Base-by-base conservation (phyloP, 2,888 invertebrate genomes). In the Chalcis sispes region DNA sequence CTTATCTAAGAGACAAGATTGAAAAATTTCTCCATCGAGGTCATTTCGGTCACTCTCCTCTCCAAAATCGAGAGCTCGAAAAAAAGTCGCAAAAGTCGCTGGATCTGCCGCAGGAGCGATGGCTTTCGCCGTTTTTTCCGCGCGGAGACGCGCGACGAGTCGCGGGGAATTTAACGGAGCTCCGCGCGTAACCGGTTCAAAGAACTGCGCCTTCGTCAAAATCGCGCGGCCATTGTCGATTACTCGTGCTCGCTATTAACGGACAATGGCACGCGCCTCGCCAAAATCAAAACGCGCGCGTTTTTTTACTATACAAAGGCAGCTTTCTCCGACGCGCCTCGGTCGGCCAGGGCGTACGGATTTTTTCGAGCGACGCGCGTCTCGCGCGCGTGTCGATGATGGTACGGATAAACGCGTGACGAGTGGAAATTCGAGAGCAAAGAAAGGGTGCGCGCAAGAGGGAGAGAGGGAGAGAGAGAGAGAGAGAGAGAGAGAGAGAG, bases 391-490 rank as follows among this genome's bases (percentile, higher is more conserved):
- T 65, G 64, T 52, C 65, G 65, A 65, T 65, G 48, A 5, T 1
- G 20, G 8, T 13, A 8, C 50, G 20, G 52, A 65, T 65, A 65
- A 65, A 23, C 40, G 20, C 40, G 59, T 25, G 56, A 7, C 52
- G 36, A 40, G 50, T 52, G 50, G 75, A 75, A 75, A 75, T 58
- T 32, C 56, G 64, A 75, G 75, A 70, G n/a, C n/a, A n/a, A n/a
- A n/a, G n/a, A n/a, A 15, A 42, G 42, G 42, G 42, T 42, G 42
- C 42, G 15, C 42, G 8, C 15, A 42, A 13, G 52, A 77, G 80
- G 2, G 80, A 78, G 77, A 56, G 80, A 79, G 81, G 81, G 80
- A n/a, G 54, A 83, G 83, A 80, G 83, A 83, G 82, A 83, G 82
- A 82, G 80, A 13, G 52, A 77, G 80, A 13, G 80, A 78, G 77